Conservation (phyloP, 2,888 invertebrate genomes). For the Spodoptera picta region DNA sequence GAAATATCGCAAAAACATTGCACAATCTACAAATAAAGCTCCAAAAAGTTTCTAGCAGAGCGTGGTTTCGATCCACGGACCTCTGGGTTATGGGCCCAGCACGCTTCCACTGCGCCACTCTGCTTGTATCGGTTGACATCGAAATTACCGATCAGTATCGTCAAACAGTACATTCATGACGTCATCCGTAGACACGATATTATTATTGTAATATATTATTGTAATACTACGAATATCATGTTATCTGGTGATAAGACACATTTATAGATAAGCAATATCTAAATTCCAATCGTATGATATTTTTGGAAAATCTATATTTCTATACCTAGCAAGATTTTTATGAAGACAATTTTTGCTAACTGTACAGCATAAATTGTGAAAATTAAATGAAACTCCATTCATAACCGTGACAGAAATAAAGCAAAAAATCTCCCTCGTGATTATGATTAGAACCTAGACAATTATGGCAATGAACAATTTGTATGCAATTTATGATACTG, state of each 20-base stretch:
- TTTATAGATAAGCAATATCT: too few relatives aligned
- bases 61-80: conserved; percentile 96
- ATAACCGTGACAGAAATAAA: conserved; percentile 62
- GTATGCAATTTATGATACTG: conserved; percentile 81
- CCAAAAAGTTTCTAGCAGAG: conserved; percentile 85
- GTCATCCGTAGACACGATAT: too few relatives aligned
- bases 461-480: conserved; percentile 81
- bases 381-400: conserved; percentile 72
- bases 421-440: conserved; percentile 56
- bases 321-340: neutral
- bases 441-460: conserved; percentile 67
- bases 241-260: too few relatives aligned
- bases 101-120: conserved; percentile 95
- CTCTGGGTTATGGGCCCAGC: conserved; percentile 96
- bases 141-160: conserved; percentile 14
- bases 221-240: too few relatives aligned
- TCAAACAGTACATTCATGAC: neutral
- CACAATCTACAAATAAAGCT: conserved; percentile 4
- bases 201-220: too few relatives aligned
- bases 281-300: too few relatives aligned
- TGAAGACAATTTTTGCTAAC: conserved; percentile 48
- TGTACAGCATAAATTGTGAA: conserved; percentile 47
- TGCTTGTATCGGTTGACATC: conserved; percentile 76
- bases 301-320: too few relatives aligned
- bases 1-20: neutral